Evolutionary conservation across 1,140 invertebrate genomes (phyloP).

Genomic region (Dolichoris vasculosae): DNA sequence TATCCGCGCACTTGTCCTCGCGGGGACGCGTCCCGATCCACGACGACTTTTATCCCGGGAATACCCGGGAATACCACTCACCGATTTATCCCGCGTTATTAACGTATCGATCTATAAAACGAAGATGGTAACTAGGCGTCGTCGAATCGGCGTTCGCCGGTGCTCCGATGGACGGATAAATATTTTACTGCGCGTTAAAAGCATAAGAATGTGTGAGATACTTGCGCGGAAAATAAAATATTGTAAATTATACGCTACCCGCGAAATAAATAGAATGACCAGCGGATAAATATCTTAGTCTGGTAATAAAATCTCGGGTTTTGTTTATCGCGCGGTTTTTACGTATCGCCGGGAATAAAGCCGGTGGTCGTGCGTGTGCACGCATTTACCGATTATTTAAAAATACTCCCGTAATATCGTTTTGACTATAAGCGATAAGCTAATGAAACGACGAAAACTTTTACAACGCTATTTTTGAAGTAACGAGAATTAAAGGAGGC

Average conservation of each 20-base stretch:
- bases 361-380: background rate
- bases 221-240: conserved; percentile 11
- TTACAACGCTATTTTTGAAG: background rate
- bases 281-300: conserved; percentile 16
- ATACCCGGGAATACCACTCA: background rate
- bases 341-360: background rate
- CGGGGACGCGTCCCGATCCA: too few relatives aligned
- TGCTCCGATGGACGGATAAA: background rate
- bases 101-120: conserved; percentile 1
- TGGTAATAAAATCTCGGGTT: conserved; percentile 14
- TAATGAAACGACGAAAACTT: conserved; percentile 14
- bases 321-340: background rate
- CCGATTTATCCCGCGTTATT: background rate
- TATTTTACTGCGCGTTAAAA: conserved; percentile 18
- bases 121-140: background rate
- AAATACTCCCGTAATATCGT: background rate
- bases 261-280: conserved; percentile 19
- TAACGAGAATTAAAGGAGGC: background rate
- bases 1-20: too few relatives aligned
- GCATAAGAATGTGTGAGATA: background rate
- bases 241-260: background rate
- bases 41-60: background rate
- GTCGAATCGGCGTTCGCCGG: background rate
- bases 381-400: conserved; percentile 15
- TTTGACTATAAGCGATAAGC: background rate